Percentiles rank a stretch among this genome's conserved stretches.
These are phyloP conservation scores for Sapayoa aenigma DNA, from an alignment of 2,113 vertebrate species.

Conservation along the genomic window DNA sequence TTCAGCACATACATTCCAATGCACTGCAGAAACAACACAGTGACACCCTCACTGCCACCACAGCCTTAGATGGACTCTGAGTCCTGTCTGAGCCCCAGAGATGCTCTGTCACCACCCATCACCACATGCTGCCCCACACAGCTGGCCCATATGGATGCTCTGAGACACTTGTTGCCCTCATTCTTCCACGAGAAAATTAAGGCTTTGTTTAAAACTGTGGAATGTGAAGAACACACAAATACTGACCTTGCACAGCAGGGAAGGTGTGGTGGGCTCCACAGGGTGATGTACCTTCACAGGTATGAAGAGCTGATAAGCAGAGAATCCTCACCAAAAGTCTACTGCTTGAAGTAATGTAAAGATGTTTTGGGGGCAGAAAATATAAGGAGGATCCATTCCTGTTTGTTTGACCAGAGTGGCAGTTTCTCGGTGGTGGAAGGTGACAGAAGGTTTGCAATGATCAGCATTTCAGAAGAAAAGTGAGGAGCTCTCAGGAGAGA, in stretches of 20 bases:
- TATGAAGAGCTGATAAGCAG: background rate
- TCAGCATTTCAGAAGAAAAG: background rate
- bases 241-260: background rate
- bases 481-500: background rate
- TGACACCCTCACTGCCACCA: background rate
- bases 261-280: background rate
- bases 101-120: background rate
- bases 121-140: background rate
- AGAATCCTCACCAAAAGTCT: background rate
- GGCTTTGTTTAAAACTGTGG: background rate
- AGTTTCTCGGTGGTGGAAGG: background rate
- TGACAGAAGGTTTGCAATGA: background rate
- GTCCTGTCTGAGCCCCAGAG: background rate
- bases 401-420: background rate
- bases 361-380: background rate
- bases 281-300: background rate
- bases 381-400: background rate
- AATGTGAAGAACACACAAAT: background rate
- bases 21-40: background rate
- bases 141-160: background rate
- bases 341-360: background rate
- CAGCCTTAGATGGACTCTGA: background rate
- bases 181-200: background rate
- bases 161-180: background rate
- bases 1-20: accelerated